A percentile compares a stretch with the other conserved stretches of the same genome.
Evolutionary conservation across 1,140 invertebrate species (phyloP).

Genomic region (Streblospio benedicti): DNA sequence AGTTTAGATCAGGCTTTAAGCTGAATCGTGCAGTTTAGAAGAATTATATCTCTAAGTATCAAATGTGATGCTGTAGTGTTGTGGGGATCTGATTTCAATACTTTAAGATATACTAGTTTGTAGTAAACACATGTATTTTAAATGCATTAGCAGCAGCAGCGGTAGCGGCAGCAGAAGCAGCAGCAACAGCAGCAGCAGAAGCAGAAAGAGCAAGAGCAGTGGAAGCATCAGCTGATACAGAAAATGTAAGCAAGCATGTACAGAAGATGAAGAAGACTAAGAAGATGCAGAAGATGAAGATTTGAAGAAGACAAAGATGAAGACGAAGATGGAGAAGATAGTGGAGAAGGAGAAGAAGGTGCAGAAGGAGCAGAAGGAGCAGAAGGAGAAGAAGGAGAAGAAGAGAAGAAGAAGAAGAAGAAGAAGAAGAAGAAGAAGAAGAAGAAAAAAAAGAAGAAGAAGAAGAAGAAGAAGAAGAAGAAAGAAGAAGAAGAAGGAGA

Average conservation of each 20-base stretch:
- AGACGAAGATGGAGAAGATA: background rate
- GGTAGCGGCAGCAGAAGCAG: too few relatives aligned
- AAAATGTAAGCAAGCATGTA: constrained; percentile 4
- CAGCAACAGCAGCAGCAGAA: too few relatives aligned
- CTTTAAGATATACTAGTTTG: too few relatives aligned
- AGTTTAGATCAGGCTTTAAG: too few relatives aligned
- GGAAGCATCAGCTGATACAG: too few relatives aligned
- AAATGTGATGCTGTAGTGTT: too few relatives aligned
- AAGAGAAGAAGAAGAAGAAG: background rate
- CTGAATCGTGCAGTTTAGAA: too few relatives aligned
- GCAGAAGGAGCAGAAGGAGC: background rate
- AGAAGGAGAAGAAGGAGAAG: constrained; percentile 3
- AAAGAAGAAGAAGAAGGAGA: constrained; percentile 1
- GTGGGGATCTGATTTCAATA: too few relatives aligned
- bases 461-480: constrained; percentile 8
- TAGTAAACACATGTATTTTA: too few relatives aligned
- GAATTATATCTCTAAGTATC: too few relatives aligned
- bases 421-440: background rate
- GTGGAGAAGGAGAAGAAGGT: background rate
- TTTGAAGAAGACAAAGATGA: background rate
- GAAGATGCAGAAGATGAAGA: constrained; percentile 11
- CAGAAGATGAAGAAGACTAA: constrained; percentile 4
- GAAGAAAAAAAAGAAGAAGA: background rate
- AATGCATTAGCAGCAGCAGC: too few relatives aligned
- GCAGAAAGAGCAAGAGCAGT: too few relatives aligned